Evolutionary conservation across 1,140 invertebrate species (phyloP), one percentile per base, ranked within the genome.

Genomic region (Diachasmimorpha longicaudata): DNA sequence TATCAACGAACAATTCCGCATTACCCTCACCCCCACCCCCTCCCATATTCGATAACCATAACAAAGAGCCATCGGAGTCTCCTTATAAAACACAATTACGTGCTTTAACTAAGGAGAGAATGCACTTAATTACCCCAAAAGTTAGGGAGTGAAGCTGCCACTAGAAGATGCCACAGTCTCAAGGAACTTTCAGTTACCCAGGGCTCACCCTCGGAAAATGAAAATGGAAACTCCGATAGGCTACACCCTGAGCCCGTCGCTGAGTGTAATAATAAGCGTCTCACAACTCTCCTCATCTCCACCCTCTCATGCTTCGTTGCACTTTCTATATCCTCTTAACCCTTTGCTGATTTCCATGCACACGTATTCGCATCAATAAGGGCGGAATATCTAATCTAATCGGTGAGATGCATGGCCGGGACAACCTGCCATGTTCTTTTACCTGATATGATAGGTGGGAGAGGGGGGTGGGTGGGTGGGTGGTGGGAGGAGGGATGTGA

Each of bases 11-110:
- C n/a, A n/a, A n/a, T n/a, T n/a, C n/a, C n/a, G n/a, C n/a, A n/a
- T n/a, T 31, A 6, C 2, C 31, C 31, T 31, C 31, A 3, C 31
- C 31, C 6, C 31, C 31, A 31, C 2, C 6, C 31, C 31, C 2
- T 6, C 31, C 6, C 31, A 6, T n/a, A n/a, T n/a, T 31, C 31
- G 31, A 31, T 31, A 31, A 31, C 14, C 13, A 52, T 16, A 8
- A 52, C 58, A 63, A 31, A 31, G 19, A 63, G 23, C 10, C 58
- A 63, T 63, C 21, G 21, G 8, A 58, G 58, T 23, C 23, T 63
- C 69, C 71, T 81, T 81, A 79, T 80, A 83, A 84, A 84, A 83
- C 77, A 78, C 78, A 84, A 84, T 85, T 85, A 85, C 79, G 63
- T 77, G 74, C 73, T 77, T 81, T 76, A 83, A 80, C 77, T 75